phyloP scores from a whole-genome alignment of 1,140 invertebrate genomes.

The Drosophila murphyi region DNA sequence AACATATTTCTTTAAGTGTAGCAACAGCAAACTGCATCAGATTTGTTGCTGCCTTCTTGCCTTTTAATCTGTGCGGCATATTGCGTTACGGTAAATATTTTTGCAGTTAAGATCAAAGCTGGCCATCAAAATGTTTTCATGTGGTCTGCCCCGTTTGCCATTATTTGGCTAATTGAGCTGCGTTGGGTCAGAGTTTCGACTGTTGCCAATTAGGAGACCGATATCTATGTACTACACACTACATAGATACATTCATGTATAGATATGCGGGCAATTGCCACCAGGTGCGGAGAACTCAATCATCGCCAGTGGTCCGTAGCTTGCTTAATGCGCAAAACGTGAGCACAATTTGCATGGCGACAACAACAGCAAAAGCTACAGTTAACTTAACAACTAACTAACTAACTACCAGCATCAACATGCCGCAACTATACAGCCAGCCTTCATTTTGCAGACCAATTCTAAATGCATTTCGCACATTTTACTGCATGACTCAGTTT shows the following conservation, averaged over 20 bases:
- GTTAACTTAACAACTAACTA: constrained; percentile 28
- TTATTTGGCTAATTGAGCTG: constrained; percentile 58
- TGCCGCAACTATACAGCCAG: constrained; percentile 33
- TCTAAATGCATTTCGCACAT: constrained; percentile 50
- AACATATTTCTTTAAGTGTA: constrained; percentile 3
- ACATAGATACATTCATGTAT: not conserved
- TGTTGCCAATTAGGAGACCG: constrained; percentile 59
- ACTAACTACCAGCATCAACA: constrained; percentile 43
- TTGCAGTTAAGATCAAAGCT: constrained; percentile 74
- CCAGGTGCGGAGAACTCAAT: constrained; percentile 78
- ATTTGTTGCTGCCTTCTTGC: constrained; percentile 37
- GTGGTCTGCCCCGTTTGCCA: constrained; percentile 20
- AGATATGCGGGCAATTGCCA: constrained; percentile 46
- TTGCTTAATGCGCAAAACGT: constrained; percentile 75
- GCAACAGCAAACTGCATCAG: constrained; percentile 26
- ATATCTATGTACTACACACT: no score
- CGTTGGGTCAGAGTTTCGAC: constrained; percentile 40
- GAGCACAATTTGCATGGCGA: constrained; percentile 76
- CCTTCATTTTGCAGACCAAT: constrained; percentile 38
- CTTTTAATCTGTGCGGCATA: constrained; percentile 69
- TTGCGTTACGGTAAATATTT: constrained; percentile 81
- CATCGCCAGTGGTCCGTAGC: constrained; percentile 54
- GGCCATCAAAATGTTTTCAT: constrained; percentile 44
- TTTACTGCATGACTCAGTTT: constrained; percentile 33
- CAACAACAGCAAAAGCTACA: constrained; percentile 30